Conservation (phyloP, 2,888 invertebrate genomes). For the Poecilus cupreus region DNA sequence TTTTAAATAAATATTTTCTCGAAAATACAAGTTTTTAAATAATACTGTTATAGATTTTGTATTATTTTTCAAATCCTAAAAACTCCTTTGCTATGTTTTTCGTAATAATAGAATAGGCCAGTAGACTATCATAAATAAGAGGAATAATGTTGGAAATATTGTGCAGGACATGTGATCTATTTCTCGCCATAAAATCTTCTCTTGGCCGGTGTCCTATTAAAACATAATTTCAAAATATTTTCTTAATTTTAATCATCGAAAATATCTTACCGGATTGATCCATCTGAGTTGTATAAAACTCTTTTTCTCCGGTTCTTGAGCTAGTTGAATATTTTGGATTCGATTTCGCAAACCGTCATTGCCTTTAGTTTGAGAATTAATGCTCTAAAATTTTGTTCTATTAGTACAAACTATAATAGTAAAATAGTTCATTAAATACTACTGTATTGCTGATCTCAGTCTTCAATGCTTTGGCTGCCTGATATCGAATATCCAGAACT, state of each 20-base stretch:
- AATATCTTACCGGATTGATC: conserved; percentile 68
- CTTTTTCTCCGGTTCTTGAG: conserved; percentile 47
- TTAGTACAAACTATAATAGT: not conserved
- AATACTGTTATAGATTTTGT: conserved; percentile 29
- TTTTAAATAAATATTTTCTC: not conserved
- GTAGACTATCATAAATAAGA: conserved; percentile 84
- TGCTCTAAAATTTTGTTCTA: conserved; percentile 27
- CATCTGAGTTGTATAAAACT: conserved; percentile 69
- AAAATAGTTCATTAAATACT: conserved; percentile 60
- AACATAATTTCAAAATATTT: not conserved
- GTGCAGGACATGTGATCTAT: conserved; percentile 86
- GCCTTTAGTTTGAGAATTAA: conserved; percentile 75
- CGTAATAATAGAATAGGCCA: conserved; percentile 84
- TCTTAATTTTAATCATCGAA: too few species aligned
- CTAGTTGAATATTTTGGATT: conserved; percentile 58
- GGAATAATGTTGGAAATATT: conserved; percentile 86
- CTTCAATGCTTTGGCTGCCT: conserved; percentile 77
- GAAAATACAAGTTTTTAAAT: conserved; percentile 30
- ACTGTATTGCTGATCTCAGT: conserved; percentile 75
- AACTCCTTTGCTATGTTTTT: conserved; percentile 58
- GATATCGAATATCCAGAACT: conserved; percentile 85
- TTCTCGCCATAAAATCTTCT: conserved; percentile 85
- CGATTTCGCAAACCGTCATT: conserved; percentile 69
- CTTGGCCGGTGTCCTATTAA: conserved; percentile 78
- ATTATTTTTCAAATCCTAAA: conserved; percentile 33